phyloP scores from a whole-genome alignment of 1,140 invertebrate species.

The Monochamus saltuarius region DNA sequence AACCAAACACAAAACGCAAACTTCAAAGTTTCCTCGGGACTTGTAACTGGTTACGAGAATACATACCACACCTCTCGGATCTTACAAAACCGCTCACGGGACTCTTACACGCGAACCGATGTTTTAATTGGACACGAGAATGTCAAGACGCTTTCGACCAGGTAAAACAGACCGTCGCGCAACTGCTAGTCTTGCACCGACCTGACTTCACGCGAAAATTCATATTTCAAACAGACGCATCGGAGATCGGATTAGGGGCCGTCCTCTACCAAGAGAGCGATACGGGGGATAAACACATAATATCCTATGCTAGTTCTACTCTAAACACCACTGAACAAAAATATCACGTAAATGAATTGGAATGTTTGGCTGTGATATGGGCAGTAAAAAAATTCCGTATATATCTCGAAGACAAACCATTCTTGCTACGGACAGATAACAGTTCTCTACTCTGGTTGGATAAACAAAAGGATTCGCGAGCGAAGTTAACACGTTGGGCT shows the following conservation, averaged over 20 bases:
- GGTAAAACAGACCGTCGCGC: no score
- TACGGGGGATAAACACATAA: background rate
- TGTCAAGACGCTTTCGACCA: no score
- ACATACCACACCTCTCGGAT: no score
- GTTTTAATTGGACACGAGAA: no score
- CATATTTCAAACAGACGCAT: slow-evolving; percentile 24
- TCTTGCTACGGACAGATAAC: slow-evolving; percentile 40
- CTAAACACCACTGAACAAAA: slow-evolving; percentile 14
- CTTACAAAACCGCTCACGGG: no score
- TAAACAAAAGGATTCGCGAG: slow-evolving; percentile 22
- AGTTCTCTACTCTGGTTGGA: slow-evolving; percentile 36
- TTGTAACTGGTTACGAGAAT: no score
- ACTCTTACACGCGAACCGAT: no score
- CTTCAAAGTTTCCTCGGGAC: no score
- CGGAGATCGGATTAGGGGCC: slow-evolving; percentile 17
- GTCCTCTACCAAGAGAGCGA: slow-evolving; percentile 23
- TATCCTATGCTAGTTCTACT: slow-evolving; percentile 23
- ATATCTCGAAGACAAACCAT: slow-evolving; percentile 43
- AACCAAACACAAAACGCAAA: no score
- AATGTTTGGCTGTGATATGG: slow-evolving; percentile 42
- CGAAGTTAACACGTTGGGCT: slow-evolving; percentile 43
- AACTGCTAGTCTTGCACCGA: no score
- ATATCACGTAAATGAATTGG: slow-evolving; percentile 3
- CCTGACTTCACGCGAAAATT: no score
- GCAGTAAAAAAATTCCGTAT: slow-evolving; percentile 39